A percentile compares a stretch with the other conserved stretches of the same genome.
phyloP scores from a whole-genome alignment of 1,140 invertebrate species.

The Drosophila ambigua region DNA sequence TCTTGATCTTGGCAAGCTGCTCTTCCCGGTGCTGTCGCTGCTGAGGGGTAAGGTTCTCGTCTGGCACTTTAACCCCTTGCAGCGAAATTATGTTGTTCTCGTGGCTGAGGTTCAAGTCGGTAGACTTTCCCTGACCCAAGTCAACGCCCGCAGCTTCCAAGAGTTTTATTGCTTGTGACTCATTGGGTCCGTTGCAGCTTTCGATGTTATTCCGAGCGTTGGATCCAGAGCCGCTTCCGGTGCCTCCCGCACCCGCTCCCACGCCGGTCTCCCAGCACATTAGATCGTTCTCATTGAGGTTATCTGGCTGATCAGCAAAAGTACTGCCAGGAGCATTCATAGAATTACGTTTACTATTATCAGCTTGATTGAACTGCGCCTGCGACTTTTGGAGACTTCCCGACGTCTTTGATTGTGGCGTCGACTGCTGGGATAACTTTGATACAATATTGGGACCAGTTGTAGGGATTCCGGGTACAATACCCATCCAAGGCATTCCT shows the following conservation, averaged over 20 bases:
- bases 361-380: constrained; percentile 41
- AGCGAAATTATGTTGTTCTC: constrained; percentile 85
- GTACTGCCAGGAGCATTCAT: constrained; percentile 54
- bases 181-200: constrained; percentile 16
- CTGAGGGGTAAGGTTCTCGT: constrained; percentile 98
- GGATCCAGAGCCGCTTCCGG: neutral
- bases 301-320: constrained; percentile 84
- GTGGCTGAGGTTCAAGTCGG: constrained; percentile 30
- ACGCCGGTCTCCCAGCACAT: constrained; percentile 75
- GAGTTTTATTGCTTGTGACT: constrained; percentile 59
- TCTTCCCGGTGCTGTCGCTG: constrained; percentile 97
- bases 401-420: constrained; percentile 30
- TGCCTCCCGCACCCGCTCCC: constrained; percentile 10
- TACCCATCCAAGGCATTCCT: constrained; percentile 54
- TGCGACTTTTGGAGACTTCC: constrained; percentile 36
- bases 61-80: constrained; percentile 94
- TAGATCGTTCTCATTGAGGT: constrained; percentile 63
- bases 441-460: constrained; percentile 26
- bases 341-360: constrained; percentile 81
- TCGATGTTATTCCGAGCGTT: constrained; percentile 44
- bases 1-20: constrained; percentile 94
- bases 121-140: constrained; percentile 49
- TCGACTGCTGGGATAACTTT: constrained; percentile 57
- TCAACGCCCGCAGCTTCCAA: constrained; percentile 67
- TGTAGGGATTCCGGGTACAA: constrained; percentile 2